Evolutionary conservation across 2,888 invertebrate genomes (phyloP).

Genomic region (Anodontia alba): DNA sequence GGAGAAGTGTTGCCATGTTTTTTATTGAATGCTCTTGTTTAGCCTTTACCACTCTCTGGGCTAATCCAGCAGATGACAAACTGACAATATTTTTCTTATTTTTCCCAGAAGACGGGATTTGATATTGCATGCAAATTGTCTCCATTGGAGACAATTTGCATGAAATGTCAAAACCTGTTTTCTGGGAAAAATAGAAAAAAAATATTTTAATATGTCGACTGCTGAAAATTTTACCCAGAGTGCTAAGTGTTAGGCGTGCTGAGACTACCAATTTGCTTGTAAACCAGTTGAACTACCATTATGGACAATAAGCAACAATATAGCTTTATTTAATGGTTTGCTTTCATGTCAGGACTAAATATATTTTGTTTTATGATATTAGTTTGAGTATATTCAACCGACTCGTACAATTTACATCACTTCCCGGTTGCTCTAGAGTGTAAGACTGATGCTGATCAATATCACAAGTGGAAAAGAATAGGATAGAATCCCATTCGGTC

Average conservation of each 20-base stretch:
- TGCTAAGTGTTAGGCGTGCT: too few species aligned
- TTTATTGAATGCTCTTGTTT: slow-evolving; percentile 1
- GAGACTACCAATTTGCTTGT: slow-evolving; percentile 16
- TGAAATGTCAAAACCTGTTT: too few species aligned
- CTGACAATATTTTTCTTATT: too few species aligned
- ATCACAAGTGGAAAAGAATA: slow-evolving; percentile 14
- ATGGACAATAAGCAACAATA: slow-evolving; percentile 17
- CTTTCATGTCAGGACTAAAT: slow-evolving; percentile 22
- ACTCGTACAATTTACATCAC: slow-evolving; percentile 16
- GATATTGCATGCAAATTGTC: too few species aligned
- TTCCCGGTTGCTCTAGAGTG: slow-evolving; percentile 4
- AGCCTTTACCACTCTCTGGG: too few species aligned
- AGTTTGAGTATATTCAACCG: slow-evolving; percentile 9
- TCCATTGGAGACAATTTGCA: too few species aligned
- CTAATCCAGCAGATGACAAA: too few species aligned
- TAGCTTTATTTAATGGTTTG: slow-evolving; percentile 22
- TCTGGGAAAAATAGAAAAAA: too few species aligned
- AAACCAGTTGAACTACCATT: slow-evolving; percentile 14
- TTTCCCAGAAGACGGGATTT: too few species aligned
- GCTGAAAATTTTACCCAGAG: too few species aligned
- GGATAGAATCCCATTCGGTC: slow-evolving; percentile 10
- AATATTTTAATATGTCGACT: too few species aligned
- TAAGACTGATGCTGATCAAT: slow-evolving; percentile 18
- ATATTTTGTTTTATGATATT: slow-evolving; percentile 25
- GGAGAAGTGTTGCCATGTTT: neutral